Percentiles rank a stretch among this genome's conserved stretches.
These are phyloP conservation scores for Cosmia pyralina DNA, from an alignment of 2,888 invertebrate species.

Conservation along the genomic window DNA sequence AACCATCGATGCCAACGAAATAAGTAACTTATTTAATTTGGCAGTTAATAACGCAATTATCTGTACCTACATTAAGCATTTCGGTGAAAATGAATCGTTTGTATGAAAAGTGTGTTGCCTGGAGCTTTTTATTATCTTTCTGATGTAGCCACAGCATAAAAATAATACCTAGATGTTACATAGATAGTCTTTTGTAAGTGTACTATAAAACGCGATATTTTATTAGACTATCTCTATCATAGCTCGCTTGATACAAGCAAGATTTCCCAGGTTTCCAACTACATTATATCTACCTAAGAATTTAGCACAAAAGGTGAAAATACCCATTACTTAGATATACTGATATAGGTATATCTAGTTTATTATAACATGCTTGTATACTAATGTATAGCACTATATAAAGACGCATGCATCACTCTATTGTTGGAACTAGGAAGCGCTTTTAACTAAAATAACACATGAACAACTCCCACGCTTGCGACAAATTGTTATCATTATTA, in stretches of 20 bases:
- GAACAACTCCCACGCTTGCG: conserved; percentile 69
- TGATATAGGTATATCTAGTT: conserved; percentile 13
- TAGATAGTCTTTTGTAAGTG: neutral
- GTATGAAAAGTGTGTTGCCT: conserved; percentile 15
- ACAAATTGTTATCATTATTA: conserved; percentile 58
- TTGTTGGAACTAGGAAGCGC: conserved; percentile 69
- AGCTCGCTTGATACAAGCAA: conserved; percentile 22
- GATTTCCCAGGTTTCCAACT: conserved; percentile 22
- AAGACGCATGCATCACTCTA: conserved; percentile 58
- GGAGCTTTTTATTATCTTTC: conserved; percentile 10
- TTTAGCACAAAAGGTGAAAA: conserved; percentile 55
- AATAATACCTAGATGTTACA: neutral
- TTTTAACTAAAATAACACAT: conserved; percentile 73
- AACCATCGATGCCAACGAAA: conserved; percentile 51
- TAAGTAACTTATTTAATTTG: conserved; percentile 49
- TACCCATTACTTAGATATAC: conserved; percentile 47
- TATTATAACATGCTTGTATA: conserved; percentile 26
- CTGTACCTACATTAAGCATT: conserved; percentile 32
- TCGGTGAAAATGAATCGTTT: conserved; percentile 22
- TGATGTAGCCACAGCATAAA: neutral
- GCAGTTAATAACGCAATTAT: conserved; percentile 46
- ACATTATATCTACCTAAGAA: conserved; percentile 10
- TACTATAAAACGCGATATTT: neutral
- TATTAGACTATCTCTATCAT: conserved; percentile 8
- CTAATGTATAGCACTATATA: conserved; percentile 34